A percentile compares a stretch with the other conserved stretches of the same genome.
Evolutionary conservation across 2,797 vertebrate species (phyloP).

Genomic region (Naso thynnoides): DNA sequence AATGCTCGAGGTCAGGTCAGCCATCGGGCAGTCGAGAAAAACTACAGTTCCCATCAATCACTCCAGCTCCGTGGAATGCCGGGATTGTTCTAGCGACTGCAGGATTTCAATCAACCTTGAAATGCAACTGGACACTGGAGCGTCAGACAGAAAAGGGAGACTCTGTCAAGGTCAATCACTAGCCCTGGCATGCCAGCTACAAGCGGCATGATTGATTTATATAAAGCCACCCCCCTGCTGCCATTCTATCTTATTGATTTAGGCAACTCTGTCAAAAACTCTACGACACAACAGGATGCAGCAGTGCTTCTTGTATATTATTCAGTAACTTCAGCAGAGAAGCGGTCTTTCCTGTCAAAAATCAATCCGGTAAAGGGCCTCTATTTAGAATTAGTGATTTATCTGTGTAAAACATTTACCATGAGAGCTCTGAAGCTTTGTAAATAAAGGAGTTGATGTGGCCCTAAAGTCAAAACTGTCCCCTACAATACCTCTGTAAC

Average conservation of each 20-base stretch:
- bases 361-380: constrained; percentile 40
- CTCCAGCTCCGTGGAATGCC: constrained; percentile 64
- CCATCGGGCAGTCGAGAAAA: constrained; percentile 22
- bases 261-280: constrained; percentile 65
- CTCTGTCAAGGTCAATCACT: constrained; percentile 80
- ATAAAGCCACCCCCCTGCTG: constrained; percentile 57
- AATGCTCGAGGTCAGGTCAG: constrained; percentile 31
- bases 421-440: constrained; percentile 24
- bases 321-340: constrained; percentile 57
- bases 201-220: constrained; percentile 78
- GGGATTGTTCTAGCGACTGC: constrained; percentile 73
- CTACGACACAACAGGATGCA: constrained; percentile 58
- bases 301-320: constrained; percentile 58
- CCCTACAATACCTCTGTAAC: not conserved
- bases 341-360: constrained; percentile 48
- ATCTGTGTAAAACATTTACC: constrained; percentile 62
- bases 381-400: constrained; percentile 45
- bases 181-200: constrained; percentile 68
- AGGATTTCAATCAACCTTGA: constrained; percentile 78
- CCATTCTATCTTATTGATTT: constrained; percentile 77
- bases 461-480: constrained; percentile 29
- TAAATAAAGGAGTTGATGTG: constrained; percentile 29
- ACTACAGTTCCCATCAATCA: constrained; percentile 65
- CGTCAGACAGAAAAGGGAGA: constrained; percentile 66
- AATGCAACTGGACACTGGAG: constrained; percentile 74